phyloP scores from a whole-genome alignment of 2,113 vertebrate genomes.

The Chaetorhynchus papuensis region DNA sequence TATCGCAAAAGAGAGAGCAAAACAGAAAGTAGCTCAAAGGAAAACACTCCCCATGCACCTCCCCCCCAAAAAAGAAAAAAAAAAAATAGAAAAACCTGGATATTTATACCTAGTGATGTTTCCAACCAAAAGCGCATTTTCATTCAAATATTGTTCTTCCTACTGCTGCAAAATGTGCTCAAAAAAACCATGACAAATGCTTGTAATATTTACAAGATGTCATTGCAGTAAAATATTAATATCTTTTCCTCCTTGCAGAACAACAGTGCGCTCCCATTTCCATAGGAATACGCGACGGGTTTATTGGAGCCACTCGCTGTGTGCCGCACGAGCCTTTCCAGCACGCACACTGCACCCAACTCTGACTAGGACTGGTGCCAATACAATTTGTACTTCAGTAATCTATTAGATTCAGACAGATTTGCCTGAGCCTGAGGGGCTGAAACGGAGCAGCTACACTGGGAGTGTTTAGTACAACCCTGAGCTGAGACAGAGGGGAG shows the following conservation, averaged over 20 bases:
- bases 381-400: not conserved
- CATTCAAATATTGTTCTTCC: not conserved
- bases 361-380: not conserved
- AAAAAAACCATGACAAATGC: not conserved
- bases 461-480: not conserved
- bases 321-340: not conserved
- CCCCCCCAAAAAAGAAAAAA: rapidly evolving
- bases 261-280: not conserved
- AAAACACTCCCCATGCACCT: rapidly evolving
- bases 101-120: not conserved
- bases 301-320: not conserved
- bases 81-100: not conserved
- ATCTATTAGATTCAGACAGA: not conserved
- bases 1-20: not conserved
- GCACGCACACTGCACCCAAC: not conserved
- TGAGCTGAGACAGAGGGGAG: rapidly evolving
- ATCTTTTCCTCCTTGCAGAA: not conserved
- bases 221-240: not conserved
- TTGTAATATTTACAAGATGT: not conserved
- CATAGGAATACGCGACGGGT: rapidly evolving
- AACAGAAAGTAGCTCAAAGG: not conserved
- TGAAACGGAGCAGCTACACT: not conserved
- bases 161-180: not conserved
- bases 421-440: not conserved
- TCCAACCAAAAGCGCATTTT: not conserved